Conservation (phyloP, 2,797 vertebrate genomes). For the Anas capensis region DNA sequence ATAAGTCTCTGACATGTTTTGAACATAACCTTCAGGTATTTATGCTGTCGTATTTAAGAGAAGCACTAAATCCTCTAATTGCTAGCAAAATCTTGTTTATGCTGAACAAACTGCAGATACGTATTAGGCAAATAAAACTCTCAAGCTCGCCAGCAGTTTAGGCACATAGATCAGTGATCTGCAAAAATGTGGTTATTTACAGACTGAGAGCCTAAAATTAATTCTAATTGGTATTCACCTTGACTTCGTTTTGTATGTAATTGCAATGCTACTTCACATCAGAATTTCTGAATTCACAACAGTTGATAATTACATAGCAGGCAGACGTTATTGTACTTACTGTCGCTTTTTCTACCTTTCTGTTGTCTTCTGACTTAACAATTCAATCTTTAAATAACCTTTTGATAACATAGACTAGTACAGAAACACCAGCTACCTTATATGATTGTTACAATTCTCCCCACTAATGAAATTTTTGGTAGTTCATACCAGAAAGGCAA, state of each 20-base stretch:
- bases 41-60: slow-evolving; percentile 48
- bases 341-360: not conserved
- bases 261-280: slow-evolving; percentile 45
- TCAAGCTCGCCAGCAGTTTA: not conserved
- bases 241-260: slow-evolving; percentile 64
- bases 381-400: not conserved
- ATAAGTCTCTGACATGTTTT: slow-evolving; percentile 90
- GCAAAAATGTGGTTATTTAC: slow-evolving; percentile 59
- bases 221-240: slow-evolving; percentile 68
- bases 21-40: slow-evolving; percentile 89
- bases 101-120: not conserved
- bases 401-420: not conserved
- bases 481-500: not conserved
- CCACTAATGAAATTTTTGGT: not conserved
- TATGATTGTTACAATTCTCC: not conserved
- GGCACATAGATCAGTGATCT: slow-evolving; percentile 30
- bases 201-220: slow-evolving; percentile 45
- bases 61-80: slow-evolving; percentile 43
- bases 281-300: slow-evolving; percentile 48
- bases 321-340: not conserved
- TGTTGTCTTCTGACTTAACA: not conserved
- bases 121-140: slow-evolving; percentile 12
- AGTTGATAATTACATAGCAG: slow-evolving; percentile 52
- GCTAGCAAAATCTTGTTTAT: slow-evolving; percentile 22
- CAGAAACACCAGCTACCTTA: not conserved